Conservation (phyloP, 2,113 vertebrate species). For the Amblyopsis rosae region DNA sequence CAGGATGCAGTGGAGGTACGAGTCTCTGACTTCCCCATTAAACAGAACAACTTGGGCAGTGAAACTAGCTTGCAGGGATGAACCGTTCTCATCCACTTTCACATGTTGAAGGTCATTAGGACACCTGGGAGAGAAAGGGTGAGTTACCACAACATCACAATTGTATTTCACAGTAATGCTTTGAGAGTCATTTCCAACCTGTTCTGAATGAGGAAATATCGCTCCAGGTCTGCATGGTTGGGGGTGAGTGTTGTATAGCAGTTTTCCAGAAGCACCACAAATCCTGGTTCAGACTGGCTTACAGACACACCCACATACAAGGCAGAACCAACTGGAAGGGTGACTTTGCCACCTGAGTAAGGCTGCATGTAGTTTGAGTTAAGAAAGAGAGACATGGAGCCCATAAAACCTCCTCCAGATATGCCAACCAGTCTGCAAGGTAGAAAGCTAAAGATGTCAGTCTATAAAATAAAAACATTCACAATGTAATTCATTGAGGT, state of each 20-base stretch:
- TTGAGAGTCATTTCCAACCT: slow-evolving; percentile 54
- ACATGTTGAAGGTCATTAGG: slow-evolving; percentile 49
- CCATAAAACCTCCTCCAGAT: slow-evolving; percentile 16
- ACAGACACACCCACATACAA: slow-evolving; percentile 57
- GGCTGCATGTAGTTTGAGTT: slow-evolving; percentile 36
- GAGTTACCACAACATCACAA: background rate
- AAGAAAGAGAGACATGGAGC: slow-evolving; percentile 60
- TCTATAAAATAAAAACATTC: background rate
- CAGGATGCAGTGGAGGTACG: slow-evolving; percentile 56
- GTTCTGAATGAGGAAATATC: slow-evolving; percentile 60
- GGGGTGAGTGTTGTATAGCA: slow-evolving; percentile 56
- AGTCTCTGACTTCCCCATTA: slow-evolving; percentile 11
- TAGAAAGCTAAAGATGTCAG: background rate
- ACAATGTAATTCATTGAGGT: too few relatives aligned
- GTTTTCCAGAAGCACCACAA: slow-evolving; percentile 62
- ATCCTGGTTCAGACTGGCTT: slow-evolving; percentile 16
- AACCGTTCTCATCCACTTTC: slow-evolving; percentile 50
- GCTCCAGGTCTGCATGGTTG: slow-evolving; percentile 14
- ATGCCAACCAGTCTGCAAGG: slow-evolving; percentile 38
- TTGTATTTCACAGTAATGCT: too few relatives aligned
- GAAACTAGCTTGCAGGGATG: slow-evolving; percentile 55
- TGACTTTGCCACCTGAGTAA: slow-evolving; percentile 42
- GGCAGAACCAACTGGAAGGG: slow-evolving; percentile 51
- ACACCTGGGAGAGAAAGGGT: slow-evolving; percentile 52
- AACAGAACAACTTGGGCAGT: slow-evolving; percentile 43